Conservation (phyloP, 2,113 vertebrate species). For the Hemiprocne comata region DNA sequence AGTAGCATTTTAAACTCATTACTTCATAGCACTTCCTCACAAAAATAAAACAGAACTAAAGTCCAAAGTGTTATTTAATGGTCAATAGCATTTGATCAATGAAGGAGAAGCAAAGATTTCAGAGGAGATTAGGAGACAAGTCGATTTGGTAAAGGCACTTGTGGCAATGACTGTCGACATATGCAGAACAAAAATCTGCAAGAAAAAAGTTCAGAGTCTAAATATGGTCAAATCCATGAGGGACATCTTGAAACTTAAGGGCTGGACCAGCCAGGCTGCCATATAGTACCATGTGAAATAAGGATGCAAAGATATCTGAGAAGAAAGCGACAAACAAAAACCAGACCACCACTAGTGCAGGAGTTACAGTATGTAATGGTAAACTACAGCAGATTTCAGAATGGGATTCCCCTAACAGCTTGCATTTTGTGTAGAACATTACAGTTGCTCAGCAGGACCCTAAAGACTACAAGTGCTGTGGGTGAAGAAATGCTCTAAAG, state of each 20-base stretch:
- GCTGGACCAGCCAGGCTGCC: neutral
- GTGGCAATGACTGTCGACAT: accelerated
- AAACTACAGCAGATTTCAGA: neutral
- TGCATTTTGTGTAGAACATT: neutral
- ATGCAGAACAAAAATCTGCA: neutral
- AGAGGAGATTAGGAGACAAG: neutral
- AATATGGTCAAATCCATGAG: neutral
- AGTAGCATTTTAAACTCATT: neutral
- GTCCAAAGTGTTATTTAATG: neutral
- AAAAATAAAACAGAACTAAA: neutral
- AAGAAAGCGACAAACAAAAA: neutral
- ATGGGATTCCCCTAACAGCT: neutral
- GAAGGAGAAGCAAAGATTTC: neutral
- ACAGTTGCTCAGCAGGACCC: neutral
- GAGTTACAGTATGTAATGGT: neutral
- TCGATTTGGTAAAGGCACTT: neutral
- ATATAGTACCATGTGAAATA: neutral
- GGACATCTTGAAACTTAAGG: neutral
- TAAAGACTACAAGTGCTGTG: neutral
- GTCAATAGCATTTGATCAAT: neutral
- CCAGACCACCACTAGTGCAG: neutral
- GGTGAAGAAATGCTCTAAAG: neutral
- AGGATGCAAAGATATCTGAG: neutral
- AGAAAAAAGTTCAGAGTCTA: neutral
- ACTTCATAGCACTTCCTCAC: neutral